phyloP scores from a whole-genome alignment of 2,113 vertebrate genomes.

The Cygnus atratus region DNA sequence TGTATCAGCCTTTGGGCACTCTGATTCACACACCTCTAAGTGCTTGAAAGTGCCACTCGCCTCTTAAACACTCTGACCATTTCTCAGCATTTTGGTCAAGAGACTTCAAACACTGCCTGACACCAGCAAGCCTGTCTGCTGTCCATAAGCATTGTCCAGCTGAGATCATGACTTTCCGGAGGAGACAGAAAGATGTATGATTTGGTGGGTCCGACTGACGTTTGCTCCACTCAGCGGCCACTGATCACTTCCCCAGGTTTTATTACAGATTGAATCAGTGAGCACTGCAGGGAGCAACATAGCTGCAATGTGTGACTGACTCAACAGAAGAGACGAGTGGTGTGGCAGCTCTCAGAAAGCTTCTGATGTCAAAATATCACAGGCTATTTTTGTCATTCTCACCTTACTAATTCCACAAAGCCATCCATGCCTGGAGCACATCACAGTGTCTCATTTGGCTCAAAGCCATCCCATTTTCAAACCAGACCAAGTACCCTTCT shows the following conservation, averaged over 20 bases:
- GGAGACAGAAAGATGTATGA: not conserved
- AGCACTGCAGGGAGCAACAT: not conserved
- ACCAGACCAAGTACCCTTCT: not conserved
- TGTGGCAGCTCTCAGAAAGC: not conserved
- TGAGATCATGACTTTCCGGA: not conserved
- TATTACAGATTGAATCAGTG: not conserved
- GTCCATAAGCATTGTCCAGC: not conserved
- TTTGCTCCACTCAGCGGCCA: not conserved
- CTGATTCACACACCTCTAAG: not conserved
- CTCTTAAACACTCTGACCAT: not conserved
- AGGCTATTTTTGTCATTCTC: not conserved
- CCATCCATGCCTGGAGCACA: not conserved
- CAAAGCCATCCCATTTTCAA: not conserved
- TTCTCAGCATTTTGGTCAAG: not conserved
- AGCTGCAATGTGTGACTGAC: not conserved
- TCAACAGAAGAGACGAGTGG: not conserved
- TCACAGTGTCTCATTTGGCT: not conserved
- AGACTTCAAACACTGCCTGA: not conserved
- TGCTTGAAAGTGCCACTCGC: not conserved
- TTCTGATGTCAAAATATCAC: not conserved
- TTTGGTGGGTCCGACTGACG: fast-evolving
- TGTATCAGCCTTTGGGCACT: not conserved
- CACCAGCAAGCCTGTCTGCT: not conserved
- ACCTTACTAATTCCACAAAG: not conserved
- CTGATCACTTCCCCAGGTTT: not conserved